Evolutionary conservation across 2,113 vertebrate genomes (phyloP), one percentile per base, ranked within the genome.

Genomic region (Dascyllus trimaculatus): DNA sequence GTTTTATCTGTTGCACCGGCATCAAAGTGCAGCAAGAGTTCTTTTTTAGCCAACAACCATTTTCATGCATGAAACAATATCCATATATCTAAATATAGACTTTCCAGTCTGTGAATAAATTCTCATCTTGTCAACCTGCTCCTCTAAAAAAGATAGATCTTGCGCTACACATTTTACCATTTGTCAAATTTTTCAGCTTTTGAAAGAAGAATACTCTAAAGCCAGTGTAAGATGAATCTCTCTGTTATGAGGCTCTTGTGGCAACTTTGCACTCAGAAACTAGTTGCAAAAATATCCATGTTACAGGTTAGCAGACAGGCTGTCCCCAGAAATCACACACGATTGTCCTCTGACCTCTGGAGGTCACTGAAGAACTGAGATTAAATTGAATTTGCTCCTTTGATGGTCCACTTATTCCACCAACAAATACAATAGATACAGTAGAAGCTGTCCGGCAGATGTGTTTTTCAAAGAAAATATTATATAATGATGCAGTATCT

Each of bases 301-400:
- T 58, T 38, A 46, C 45, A 49, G 25, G 24, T 53, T 72, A 49
- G 57, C 17, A 72, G 72, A 71, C 78, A 71, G 24, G 15, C 46
- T 5, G 17, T 74, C 25, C 1, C 38, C 61, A 76, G 65, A 73
- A 80, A 70, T 70, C 35, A 46, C 2, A 2, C 1, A 56, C 46
- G 60, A 65, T 64, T 67, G 70, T 77, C 64, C 46, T 82, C 80
- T 87, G 77, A 85, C 80, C 80, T 78, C 62, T 60, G 9, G 45
- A 87, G 80, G 76, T 83, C 69, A 78, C 63, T 46, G 35, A 53
- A 24, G 53, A 82, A 62, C 57, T 61, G 56, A 64, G 75, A 77
- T 86, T 78, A 79, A 57, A 72, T 46, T 54, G 10, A 80, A 76
- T 21, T 70, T 46, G 40, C 7, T 22, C 53, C 53, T 51, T 22